Percentiles rank a stretch among this genome's conserved stretches.
Evolutionary conservation across 2,888 invertebrate genomes (phyloP).

Genomic region (Aporophyla lueneburgensis): DNA sequence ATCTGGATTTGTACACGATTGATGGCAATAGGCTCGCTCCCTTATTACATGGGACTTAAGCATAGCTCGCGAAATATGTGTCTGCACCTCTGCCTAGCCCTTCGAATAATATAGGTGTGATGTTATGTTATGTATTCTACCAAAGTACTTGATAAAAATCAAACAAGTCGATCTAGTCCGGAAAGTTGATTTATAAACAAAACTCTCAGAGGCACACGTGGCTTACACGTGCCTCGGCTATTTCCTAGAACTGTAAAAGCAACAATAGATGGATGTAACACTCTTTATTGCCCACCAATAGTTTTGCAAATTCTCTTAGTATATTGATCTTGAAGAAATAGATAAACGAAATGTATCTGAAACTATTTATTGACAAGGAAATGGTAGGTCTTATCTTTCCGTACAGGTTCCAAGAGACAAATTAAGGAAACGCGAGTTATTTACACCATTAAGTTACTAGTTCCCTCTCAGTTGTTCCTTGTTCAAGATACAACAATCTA

Average conservation of each 20-base stretch:
- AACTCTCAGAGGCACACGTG: not conserved
- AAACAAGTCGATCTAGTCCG: not conserved
- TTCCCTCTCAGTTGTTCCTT: slow-evolving; percentile 50
- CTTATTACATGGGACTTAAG: not conserved
- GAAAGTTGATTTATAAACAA: not conserved
- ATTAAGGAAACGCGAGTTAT: slow-evolving; percentile 58
- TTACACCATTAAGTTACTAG: slow-evolving; percentile 43
- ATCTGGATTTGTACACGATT: not conserved
- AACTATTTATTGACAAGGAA: slow-evolving; percentile 55
- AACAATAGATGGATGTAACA: slow-evolving; percentile 6
- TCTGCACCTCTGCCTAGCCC: too few relatives aligned
- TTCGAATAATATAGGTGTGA: too few relatives aligned
- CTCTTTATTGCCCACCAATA: slow-evolving; percentile 15
- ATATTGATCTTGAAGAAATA: slow-evolving; percentile 44
- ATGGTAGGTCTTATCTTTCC: slow-evolving; percentile 52
- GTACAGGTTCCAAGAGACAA: slow-evolving; percentile 56
- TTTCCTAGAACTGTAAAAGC: slow-evolving; percentile 12
- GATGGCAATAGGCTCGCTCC: not conserved
- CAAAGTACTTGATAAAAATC: not conserved
- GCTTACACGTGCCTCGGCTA: not conserved
- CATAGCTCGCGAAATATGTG: too few relatives aligned
- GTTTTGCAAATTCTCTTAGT: slow-evolving; percentile 25
- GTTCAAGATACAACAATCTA: slow-evolving; percentile 56
- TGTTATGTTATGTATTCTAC: too few relatives aligned
- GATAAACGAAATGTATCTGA: slow-evolving; percentile 49